Evolutionary conservation across 2,888 invertebrate species (phyloP).

Genomic region (Agapostemon virescens): DNA sequence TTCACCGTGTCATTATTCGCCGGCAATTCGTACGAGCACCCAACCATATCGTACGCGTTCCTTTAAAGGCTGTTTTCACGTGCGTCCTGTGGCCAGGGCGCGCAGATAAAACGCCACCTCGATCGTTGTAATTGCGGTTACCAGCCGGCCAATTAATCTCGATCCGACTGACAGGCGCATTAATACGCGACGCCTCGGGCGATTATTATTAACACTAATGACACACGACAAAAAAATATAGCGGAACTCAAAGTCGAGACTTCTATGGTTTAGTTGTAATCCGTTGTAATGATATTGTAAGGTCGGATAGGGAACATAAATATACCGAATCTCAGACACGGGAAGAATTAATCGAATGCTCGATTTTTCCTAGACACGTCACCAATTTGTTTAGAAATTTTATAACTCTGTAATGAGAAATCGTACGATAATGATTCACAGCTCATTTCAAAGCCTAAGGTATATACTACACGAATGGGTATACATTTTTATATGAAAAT

Average conservation of each 20-base stretch:
- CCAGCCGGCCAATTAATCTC: slow-evolving; percentile 55
- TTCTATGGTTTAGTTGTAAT: background rate
- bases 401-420: too few species aligned
- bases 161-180: slow-evolving; percentile 32
- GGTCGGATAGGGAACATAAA: background rate
- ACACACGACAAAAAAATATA: background rate
- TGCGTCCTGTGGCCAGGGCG: slow-evolving; percentile 9
- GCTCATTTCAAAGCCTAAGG: too few species aligned
- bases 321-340: background rate
- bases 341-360: background rate
- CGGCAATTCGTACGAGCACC: slow-evolving; percentile 58
- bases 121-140: slow-evolving; percentile 47
- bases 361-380: too few species aligned
- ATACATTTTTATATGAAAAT: too few species aligned
- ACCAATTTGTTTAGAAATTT: too few species aligned
- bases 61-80: slow-evolving; percentile 54
- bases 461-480: too few species aligned
- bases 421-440: too few species aligned
- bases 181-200: slow-evolving; percentile 38
- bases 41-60: slow-evolving; percentile 57
- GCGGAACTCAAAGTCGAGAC: background rate
- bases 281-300: background rate
- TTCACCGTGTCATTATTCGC: slow-evolving; percentile 41
- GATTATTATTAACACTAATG: slow-evolving; percentile 21
- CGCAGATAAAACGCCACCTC: slow-evolving; percentile 34